These are phyloP conservation scores for Pollachius pollachius DNA, from an alignment of 2,113 vertebrate species.

Conservation along the genomic window DNA sequence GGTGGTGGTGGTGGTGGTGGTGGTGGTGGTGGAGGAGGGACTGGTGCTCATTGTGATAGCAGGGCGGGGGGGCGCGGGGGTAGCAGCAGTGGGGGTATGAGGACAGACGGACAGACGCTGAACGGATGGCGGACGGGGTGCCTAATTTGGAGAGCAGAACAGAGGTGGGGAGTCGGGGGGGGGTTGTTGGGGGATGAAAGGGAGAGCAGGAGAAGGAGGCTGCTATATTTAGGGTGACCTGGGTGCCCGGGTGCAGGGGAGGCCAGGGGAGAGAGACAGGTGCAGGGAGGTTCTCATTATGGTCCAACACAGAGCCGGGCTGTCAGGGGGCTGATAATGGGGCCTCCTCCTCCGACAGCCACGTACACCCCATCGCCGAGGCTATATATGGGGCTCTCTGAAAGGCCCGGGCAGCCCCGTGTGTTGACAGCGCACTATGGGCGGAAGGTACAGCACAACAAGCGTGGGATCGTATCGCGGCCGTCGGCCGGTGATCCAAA, in stretches of 20 bases:
- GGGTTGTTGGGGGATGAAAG: constrained; percentile 14
- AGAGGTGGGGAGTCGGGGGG: constrained; percentile 12
- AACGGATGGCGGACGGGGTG: constrained; percentile 7
- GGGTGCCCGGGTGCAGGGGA: constrained; percentile 56
- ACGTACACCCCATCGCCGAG: constrained; percentile 46
- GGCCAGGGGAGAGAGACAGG: constrained; percentile 66
- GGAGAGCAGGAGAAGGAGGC: constrained; percentile 36
- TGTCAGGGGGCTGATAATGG: constrained; percentile 63
- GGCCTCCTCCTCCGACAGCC: constrained; percentile 61
- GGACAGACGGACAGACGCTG: constrained; percentile 11
- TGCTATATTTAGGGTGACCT: constrained; percentile 75
- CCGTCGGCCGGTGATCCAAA: too few species aligned
- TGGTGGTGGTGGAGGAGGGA: not conserved
- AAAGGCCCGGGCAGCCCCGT: constrained; percentile 8
- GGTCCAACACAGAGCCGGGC: constrained; percentile 65
- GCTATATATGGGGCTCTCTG: constrained; percentile 64
- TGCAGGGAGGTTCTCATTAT: constrained; percentile 68
- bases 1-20: constrained; percentile 39
- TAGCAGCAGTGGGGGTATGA: not conserved
- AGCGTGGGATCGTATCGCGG: too few species aligned
- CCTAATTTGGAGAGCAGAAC: constrained; percentile 3
- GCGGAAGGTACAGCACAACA: too few species aligned
- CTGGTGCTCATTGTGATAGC: too few species aligned
- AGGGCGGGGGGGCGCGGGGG: not conserved
- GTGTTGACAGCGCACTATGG: too few species aligned